Base-by-base conservation (phyloP, 2,888 invertebrate genomes). In the Colostygia pectinataria region DNA sequence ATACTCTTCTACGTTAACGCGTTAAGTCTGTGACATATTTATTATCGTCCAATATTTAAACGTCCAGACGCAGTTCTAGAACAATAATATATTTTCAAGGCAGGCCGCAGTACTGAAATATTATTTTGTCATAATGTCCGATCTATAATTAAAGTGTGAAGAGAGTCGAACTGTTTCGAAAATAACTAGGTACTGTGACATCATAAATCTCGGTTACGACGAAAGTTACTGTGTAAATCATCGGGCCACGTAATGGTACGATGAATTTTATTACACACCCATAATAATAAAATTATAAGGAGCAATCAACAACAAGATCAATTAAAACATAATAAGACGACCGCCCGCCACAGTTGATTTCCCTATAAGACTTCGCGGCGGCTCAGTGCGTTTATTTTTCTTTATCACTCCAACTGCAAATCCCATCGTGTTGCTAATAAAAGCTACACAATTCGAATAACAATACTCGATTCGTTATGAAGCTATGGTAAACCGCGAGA, bases 71-170 rank as follows among this genome's bases (percentile, higher is more conserved):
- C 53, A 71, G 69, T 6, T 20, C 65, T 66, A 68, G 65, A 70
- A 63, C 70, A 68, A 71, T 75, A 37, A 80, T 78, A 66, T 65
- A 65, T 67, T 66, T 77, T 79, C 76, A 78, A 77, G 77, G 77
- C 71, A 70, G 71, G 67, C n/a, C n/a, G n/a, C 71, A 68, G 66
- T 72, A 71, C 74, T 75, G 68, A 77, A 78, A 77, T 77, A 79
- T 80, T 74, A 80, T 80, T 76, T 78, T 75, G 77, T 82, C 79
- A 79, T 81, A 82, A 83, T 86, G 80, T 77, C 68, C 69, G 69
- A 49, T 77, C 84, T 88, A 88, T 85, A 84, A 80, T 84, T 87
- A 86, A 81, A 82, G 75, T 77, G 84, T 72, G 81, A 80, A 82
- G 82, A 80, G 83, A 84, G 78, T 75, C 74, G 79, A 79, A 80